A percentile compares a stretch with the other conserved stretches of the same genome.
phyloP scores from a whole-genome alignment of 2,113 vertebrate species.

The Artemisiospiza belli region DNA sequence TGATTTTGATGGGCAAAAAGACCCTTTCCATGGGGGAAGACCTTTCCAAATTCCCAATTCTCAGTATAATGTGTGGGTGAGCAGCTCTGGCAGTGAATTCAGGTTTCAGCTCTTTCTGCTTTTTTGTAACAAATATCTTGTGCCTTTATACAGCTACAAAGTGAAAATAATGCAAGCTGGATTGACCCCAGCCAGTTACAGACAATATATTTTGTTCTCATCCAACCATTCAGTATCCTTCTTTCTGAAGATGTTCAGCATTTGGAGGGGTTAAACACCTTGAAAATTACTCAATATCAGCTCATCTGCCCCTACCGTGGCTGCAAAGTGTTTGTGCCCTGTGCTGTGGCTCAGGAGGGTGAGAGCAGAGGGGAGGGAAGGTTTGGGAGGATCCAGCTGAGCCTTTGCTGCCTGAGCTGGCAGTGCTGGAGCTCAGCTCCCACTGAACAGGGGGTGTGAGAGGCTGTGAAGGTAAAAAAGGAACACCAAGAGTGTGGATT shows the following conservation, averaged over 20 bases:
- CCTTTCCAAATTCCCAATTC: background rate
- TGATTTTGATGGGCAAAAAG: background rate
- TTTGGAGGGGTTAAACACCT: background rate
- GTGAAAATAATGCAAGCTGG: background rate
- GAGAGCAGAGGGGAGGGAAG: background rate
- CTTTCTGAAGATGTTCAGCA: background rate
- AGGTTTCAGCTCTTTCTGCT: background rate
- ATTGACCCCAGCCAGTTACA: background rate
- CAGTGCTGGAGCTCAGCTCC: background rate
- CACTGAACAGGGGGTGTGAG: background rate
- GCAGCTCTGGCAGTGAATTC: background rate
- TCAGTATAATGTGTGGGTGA: background rate
- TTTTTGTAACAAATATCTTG: background rate
- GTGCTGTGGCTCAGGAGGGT: background rate
- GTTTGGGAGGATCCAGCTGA: background rate
- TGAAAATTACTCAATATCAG: fast-evolving
- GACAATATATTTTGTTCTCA: background rate
- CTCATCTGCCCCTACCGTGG: background rate
- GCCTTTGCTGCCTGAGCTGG: background rate
- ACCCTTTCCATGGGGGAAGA: background rate
- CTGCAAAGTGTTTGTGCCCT: background rate
- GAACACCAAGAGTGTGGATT: background rate
- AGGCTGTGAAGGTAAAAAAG: background rate
- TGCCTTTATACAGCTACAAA: background rate
- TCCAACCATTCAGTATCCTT: background rate